Evolutionary conservation across 2,113 vertebrate species (phyloP).

Genomic region (Tragulus kanchil): DNA sequence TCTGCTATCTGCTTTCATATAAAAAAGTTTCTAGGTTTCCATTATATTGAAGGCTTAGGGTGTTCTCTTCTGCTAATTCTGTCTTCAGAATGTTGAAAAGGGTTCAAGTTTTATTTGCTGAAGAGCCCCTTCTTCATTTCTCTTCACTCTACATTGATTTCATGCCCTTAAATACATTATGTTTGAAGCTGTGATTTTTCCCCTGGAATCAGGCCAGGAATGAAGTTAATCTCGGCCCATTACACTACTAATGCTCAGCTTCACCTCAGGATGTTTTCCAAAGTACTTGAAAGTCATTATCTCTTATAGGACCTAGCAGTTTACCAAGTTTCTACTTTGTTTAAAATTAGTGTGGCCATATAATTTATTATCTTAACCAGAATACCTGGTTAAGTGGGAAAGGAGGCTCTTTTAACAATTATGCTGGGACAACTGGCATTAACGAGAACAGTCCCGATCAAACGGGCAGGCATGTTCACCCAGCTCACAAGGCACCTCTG

Average conservation of each 20-base stretch:
- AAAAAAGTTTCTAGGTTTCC: constrained; percentile 1
- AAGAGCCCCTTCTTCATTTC: constrained; percentile 47
- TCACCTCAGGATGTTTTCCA: constrained; percentile 83
- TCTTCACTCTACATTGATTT: constrained; percentile 59
- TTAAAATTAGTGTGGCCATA: constrained; percentile 59
- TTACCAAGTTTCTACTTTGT: constrained; percentile 76
- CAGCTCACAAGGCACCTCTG: not conserved
- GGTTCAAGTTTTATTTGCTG: constrained; percentile 51
- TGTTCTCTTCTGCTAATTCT: not conserved
- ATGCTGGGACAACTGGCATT: not conserved
- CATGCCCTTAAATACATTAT: constrained; percentile 72
- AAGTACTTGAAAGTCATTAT: constrained; percentile 77
- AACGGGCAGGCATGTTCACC: not conserved
- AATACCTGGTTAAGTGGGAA: constrained; percentile 28
- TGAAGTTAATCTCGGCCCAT: constrained; percentile 82
- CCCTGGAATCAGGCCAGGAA: constrained; percentile 70
- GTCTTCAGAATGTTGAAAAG: constrained; percentile 31
- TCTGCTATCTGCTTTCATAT: constrained; percentile 33
- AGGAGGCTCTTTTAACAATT: constrained; percentile 49
- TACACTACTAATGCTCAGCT: constrained; percentile 82
- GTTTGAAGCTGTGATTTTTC: constrained; percentile 57
- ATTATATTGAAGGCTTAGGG: not conserved
- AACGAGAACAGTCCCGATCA: not conserved
- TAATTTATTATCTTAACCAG: constrained; percentile 67
- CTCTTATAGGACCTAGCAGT: constrained; percentile 63